phyloP scores from a whole-genome alignment of 2,113 vertebrate genomes.

The cattle (Bos taurus) region ARS-UCD2.0 NC_037343.1:62227501-62228000 shows the following conservation, averaged over 20 bases:
- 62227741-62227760: neutral
- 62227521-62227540: neutral
- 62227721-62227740: neutral
- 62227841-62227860: neutral
- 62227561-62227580: neutral
- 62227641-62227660: neutral
- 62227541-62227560: neutral
- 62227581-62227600: neutral
- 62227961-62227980: constrained; percentile 49
- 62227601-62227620: neutral
- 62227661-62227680: neutral
- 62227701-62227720: neutral
- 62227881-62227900: neutral
- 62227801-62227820: neutral
- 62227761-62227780: neutral
- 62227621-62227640: neutral
- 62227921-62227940: neutral
- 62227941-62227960: neutral
- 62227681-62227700: neutral
- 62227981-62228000: neutral
- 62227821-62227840: constrained; percentile 14
- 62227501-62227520: neutral
- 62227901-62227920: neutral
- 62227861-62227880: neutral
- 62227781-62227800: neutral